phyloP scores from a whole-genome alignment of 2,797 vertebrate species.

The Rhincodon typus region DNA sequence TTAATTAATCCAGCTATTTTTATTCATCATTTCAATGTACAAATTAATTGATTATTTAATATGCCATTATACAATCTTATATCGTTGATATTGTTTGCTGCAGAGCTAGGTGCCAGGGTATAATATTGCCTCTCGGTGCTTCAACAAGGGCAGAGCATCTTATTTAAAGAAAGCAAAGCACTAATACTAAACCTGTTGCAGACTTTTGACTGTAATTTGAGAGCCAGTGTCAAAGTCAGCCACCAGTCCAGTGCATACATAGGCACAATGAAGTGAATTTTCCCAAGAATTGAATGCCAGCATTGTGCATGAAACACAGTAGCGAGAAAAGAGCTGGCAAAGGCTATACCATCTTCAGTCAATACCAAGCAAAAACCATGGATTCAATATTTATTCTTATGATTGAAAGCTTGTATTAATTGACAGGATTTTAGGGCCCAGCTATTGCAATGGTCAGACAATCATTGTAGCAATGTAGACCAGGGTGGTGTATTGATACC shows the following conservation, averaged over 20 bases:
- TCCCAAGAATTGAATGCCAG: background rate
- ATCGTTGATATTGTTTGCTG: background rate
- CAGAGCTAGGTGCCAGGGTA: background rate
- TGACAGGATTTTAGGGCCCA: background rate
- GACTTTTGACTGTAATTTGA: background rate
- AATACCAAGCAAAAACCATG: background rate
- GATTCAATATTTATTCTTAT: background rate
- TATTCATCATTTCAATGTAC: background rate
- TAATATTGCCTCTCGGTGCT: background rate
- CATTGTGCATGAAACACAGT: background rate
- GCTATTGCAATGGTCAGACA: too few relatives aligned
- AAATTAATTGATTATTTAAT: background rate
- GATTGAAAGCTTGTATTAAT: background rate
- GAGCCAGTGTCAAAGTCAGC: background rate
- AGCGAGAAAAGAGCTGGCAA: background rate
- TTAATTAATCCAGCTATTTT: background rate
- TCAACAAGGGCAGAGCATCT: background rate
- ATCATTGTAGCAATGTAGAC: too few relatives aligned
- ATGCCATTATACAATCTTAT: background rate
- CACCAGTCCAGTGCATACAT: background rate
- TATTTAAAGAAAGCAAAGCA: slow-evolving; percentile 6
- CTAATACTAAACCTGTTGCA: background rate
- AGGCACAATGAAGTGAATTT: background rate
- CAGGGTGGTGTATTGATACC: too few relatives aligned
- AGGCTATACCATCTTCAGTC: background rate